Conservation (phyloP, 2,113 vertebrate genomes). For the Passer montanus region DNA sequence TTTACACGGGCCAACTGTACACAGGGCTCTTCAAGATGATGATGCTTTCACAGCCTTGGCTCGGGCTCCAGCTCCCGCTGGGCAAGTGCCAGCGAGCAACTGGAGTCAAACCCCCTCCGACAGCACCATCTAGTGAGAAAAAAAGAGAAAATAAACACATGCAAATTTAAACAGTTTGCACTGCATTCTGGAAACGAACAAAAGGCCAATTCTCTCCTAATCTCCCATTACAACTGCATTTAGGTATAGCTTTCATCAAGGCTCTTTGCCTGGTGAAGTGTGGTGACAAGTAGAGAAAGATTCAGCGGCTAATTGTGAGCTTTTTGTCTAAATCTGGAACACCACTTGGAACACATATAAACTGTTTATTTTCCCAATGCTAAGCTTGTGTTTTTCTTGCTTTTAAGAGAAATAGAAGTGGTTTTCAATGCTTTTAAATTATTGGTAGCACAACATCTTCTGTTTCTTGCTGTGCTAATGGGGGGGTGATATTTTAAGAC, state of each 20-base stretch:
- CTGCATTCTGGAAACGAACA: slow-evolving; percentile 22
- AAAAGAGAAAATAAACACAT: not conserved
- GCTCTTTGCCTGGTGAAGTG: slow-evolving; percentile 48
- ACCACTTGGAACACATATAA: not conserved
- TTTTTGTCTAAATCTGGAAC: slow-evolving; percentile 37
- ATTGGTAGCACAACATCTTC: not conserved
- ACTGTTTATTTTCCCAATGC: not conserved
- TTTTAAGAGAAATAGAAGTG: not conserved
- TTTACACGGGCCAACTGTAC: slow-evolving; percentile 22
- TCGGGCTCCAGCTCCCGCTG: not conserved
- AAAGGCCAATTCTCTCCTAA: slow-evolving; percentile 58
- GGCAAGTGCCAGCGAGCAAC: slow-evolving; percentile 12
- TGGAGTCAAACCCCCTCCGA: slow-evolving; percentile 15
- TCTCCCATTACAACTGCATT: slow-evolving; percentile 56
- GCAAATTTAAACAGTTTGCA: slow-evolving; percentile 52
- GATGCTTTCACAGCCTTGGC: slow-evolving; percentile 33
- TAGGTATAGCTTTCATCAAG: slow-evolving; percentile 53
- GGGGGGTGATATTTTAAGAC: not conserved
- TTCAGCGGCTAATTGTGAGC: slow-evolving; percentile 41
- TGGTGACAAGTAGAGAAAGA: slow-evolving; percentile 58
- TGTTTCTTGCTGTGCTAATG: not conserved
- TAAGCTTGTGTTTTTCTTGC: not conserved
- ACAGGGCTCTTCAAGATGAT: not conserved
- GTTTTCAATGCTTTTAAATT: not conserved
- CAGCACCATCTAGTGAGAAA: slow-evolving; percentile 65